Conservation (phyloP, 1,140 invertebrate species). For the Camponotus vicinus region DNA sequence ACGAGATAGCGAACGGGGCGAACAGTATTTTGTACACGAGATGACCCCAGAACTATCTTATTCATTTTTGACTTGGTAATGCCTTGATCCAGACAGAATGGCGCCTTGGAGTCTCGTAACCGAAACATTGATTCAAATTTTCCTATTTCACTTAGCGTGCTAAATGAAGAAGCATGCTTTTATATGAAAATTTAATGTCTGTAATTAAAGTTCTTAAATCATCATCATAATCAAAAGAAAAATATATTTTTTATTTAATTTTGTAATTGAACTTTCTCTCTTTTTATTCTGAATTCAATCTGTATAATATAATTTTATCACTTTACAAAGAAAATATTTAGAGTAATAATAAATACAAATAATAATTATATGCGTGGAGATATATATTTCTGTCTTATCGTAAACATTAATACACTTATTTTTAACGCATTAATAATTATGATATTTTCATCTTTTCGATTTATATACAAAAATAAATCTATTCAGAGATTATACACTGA, state of each 20-base stretch:
- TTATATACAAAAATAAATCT: not conserved
- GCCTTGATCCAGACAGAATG: not conserved
- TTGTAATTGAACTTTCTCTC: too few species aligned
- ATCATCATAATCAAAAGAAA: not conserved
- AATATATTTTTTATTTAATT: not conserved
- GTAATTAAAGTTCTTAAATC: not conserved
- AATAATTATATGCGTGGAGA: not conserved
- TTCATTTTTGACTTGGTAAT: conserved; percentile 15
- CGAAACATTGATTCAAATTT: not conserved
- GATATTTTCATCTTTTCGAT: not conserved
- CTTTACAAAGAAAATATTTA: not conserved
- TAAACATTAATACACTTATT: not conserved
- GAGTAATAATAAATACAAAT: not conserved
- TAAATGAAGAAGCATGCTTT: not conserved
- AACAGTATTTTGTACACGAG: conserved; percentile 5
- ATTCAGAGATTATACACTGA: not conserved
- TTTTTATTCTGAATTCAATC: too few species aligned
- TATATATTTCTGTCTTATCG: not conserved
- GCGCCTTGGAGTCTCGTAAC: not conserved
- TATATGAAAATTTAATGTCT: not conserved
- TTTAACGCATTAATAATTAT: not conserved
- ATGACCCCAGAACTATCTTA: not conserved
- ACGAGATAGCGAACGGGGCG: not conserved
- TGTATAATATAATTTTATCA: too few species aligned
- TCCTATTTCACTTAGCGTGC: not conserved